These are phyloP conservation scores for Papilio dardanus DNA, from an alignment of 1,140 invertebrate species.

Conservation along the genomic window DNA sequence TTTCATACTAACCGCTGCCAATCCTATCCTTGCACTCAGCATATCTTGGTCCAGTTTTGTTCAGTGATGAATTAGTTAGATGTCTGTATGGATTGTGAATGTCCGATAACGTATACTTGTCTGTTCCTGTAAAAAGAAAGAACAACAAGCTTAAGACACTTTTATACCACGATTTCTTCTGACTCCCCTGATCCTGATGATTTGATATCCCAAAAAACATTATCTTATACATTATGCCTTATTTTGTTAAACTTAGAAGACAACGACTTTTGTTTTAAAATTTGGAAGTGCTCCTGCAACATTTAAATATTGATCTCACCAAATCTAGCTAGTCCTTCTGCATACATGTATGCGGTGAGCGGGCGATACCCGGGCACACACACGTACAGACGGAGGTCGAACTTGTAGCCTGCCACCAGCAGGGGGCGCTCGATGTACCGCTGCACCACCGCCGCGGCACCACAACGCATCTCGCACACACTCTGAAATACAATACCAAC, in stretches of 20 bases:
- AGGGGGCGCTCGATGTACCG: slow-evolving; percentile 91
- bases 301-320: slow-evolving; percentile 54
- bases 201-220: too few species aligned
- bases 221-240: too few species aligned
- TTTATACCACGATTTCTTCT: too few species aligned
- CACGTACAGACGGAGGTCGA: slow-evolving; percentile 90
- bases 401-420: slow-evolving; percentile 91
- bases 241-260: too few species aligned
- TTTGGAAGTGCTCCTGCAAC: not conserved
- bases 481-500: slow-evolving; percentile 83
- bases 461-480: slow-evolving; percentile 89
- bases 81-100: slow-evolving; percentile 92
- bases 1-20: slow-evolving; percentile 85
- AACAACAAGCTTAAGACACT: not conserved
- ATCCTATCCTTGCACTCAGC: slow-evolving; percentile 90
- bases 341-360: slow-evolving; percentile 89
- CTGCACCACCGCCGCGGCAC: slow-evolving; percentile 89
- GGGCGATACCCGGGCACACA: slow-evolving; percentile 90
- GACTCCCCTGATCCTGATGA: too few species aligned
- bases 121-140: slow-evolving; percentile 82
- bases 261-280: too few species aligned
- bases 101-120: slow-evolving; percentile 89
- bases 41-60: slow-evolving; percentile 91
- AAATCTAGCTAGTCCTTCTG: slow-evolving; percentile 89
- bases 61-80: slow-evolving; percentile 93